A percentile compares a stretch with the other conserved stretches of the same genome.
Evolutionary conservation across 2,797 vertebrate genomes (phyloP).

Genomic region (Enteromius argenteus): DNA sequence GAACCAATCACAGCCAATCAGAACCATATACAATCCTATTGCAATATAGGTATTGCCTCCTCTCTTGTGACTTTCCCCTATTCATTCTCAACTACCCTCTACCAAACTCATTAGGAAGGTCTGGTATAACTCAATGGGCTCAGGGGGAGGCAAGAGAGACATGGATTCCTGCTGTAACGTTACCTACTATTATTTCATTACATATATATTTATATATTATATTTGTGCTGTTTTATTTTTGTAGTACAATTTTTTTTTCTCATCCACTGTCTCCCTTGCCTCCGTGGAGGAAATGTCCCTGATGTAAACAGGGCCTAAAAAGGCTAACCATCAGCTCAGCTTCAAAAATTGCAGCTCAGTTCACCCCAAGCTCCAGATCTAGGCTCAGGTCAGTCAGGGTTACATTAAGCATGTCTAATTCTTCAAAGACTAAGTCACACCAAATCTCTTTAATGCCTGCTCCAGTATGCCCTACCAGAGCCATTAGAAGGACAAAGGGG

Average conservation of each 20-base stretch:
- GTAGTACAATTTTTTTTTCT: no score
- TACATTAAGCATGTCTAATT: slow-evolving; percentile 86
- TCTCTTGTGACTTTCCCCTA: no score
- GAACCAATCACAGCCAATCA: background rate
- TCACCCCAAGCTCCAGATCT: slow-evolving; percentile 68
- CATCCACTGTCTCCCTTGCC: no score
- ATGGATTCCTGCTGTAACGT: no score
- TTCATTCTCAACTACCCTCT: no score
- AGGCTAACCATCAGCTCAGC: background rate
- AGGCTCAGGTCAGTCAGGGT: slow-evolving; percentile 75
- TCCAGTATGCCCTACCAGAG: slow-evolving; percentile 54
- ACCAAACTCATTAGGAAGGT: no score
- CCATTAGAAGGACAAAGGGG: slow-evolving; percentile 61
- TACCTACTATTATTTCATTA: no score
- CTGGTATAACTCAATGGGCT: no score
- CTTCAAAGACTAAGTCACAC: slow-evolving; percentile 80
- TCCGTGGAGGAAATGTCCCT: background rate
- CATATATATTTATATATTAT: no score
- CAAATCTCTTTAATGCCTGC: slow-evolving; percentile 76
- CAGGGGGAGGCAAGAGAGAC: no score
- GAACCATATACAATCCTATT: background rate
- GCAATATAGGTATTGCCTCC: background rate
- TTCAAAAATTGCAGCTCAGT: slow-evolving; percentile 24
- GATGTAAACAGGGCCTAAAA: slow-evolving; percentile 4
- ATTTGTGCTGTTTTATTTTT: no score